These are phyloP conservation scores for Festucalex cinctus DNA, from an alignment of 2,113 vertebrate genomes.

Conservation along the genomic window DNA sequence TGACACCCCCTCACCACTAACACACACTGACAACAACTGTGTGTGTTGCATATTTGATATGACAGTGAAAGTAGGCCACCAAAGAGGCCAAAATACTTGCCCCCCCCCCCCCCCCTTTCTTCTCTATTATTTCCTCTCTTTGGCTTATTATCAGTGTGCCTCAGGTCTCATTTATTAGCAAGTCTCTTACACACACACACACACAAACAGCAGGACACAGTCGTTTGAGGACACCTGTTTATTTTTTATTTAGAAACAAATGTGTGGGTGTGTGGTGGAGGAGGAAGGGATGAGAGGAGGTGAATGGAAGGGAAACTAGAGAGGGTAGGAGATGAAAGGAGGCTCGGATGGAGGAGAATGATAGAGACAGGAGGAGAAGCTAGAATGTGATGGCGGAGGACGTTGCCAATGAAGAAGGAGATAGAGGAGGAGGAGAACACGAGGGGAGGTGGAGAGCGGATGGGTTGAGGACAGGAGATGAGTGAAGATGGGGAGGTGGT, in stretches of 20 bases:
- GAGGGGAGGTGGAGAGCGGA: background rate
- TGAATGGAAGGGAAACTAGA: background rate
- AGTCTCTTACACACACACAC: background rate
- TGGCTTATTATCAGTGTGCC: background rate
- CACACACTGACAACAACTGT: constrained; percentile 38
- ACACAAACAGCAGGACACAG: background rate
- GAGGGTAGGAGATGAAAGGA: no score
- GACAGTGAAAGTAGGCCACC: constrained; percentile 54
- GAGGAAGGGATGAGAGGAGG: background rate
- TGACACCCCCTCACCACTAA: constrained; percentile 33
- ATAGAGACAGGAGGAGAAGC: no score
- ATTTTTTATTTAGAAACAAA: background rate
- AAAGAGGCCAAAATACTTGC: constrained; percentile 43
- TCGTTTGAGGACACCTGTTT: background rate
- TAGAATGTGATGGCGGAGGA: background rate
- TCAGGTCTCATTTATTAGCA: background rate
- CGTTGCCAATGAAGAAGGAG: background rate
- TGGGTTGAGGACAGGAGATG: background rate
- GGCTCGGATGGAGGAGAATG: background rate
- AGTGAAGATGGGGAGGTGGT: no score
- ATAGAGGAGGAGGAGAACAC: background rate
- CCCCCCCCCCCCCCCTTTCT: constrained; percentile 38
- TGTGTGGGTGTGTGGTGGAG: background rate
- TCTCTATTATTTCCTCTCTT: constrained; percentile 15
- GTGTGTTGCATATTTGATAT: constrained; percentile 60